Base-by-base conservation (phyloP, 2,113 vertebrate species). In the Crypturellus undulatus region DNA sequence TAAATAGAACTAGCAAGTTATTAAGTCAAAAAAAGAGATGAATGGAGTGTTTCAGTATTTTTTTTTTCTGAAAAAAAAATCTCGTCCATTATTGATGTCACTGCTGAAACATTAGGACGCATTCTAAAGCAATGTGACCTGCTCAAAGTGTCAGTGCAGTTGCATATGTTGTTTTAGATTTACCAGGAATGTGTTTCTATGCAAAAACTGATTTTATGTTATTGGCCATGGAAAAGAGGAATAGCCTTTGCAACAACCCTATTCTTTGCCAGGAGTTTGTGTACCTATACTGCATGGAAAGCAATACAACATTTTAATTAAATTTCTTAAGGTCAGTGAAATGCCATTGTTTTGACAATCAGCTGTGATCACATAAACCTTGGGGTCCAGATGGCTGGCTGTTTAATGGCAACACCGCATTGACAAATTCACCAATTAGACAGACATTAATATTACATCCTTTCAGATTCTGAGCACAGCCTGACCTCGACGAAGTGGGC, bases 351-450 rank as follows among this genome's bases (percentile, higher is more conserved):
- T 97, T 97, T 93, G 92, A 96, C 90, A 95, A 77, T 95, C 86
- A 93, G 58, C 92, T 89, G 93, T 93, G 94, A 96, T 97, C 93
- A 94, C 80, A 96, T 95, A 97, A 96, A 96, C 73, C 92, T 96
- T 26, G 79, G 94, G 86, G 90, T 96, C 93, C 88, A 96, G 96
- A 96, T 88, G 96, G 91, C 94, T 97, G 87, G 84, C 59, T 96
- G 64, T 95, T 97, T 97, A 97, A 91, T 95, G 95, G 91, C 87
- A 96, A 86, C 93, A 81, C 92, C 78, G 86, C 95, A 93, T 69
- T 97, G 97, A 97, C 95, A 96, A 96, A 96, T 97, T 96, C 83
- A 89, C 92, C 96, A 97, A 97, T 97, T 95, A 98, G 95, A 96
- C 90, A 90, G 93, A 71, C 95, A 97, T 97, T 98, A 98, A 98